Evolutionary conservation across 2,113 vertebrate genomes (phyloP).

Genomic region (Nothocercus julius): DNA sequence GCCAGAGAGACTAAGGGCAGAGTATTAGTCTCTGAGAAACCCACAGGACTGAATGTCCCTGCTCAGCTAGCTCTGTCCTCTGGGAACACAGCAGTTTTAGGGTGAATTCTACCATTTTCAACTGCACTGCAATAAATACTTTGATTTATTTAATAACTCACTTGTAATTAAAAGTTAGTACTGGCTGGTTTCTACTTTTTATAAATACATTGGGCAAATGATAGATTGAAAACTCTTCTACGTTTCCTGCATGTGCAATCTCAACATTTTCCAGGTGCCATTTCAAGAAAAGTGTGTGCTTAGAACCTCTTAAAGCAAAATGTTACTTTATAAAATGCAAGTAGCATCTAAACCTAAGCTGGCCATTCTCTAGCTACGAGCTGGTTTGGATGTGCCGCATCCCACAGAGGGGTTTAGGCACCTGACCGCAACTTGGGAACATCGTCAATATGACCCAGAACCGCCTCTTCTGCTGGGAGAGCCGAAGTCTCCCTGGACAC

Average conservation of each 20-base stretch:
- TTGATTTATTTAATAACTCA: slow-evolving; percentile 53
- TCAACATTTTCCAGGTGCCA: neutral
- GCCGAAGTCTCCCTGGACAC: neutral
- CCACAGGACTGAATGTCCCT: neutral
- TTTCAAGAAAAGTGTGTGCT: neutral
- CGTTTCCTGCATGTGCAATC: neutral
- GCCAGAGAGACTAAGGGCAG: neutral
- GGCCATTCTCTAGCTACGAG: neutral
- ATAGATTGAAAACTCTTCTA: slow-evolving; percentile 15
- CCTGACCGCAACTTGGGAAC: neutral
- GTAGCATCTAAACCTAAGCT: neutral
- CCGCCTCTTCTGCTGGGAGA: neutral
- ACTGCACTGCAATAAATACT: slow-evolving; percentile 12
- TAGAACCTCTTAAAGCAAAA: neutral
- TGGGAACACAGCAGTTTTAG: slow-evolving; percentile 48
- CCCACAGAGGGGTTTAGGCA: neutral
- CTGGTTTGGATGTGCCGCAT: neutral
- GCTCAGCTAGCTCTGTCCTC: slow-evolving; percentile 47
- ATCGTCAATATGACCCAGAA: fast-evolving
- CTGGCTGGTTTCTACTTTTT: slow-evolving; percentile 39
- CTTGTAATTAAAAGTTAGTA: slow-evolving; percentile 69
- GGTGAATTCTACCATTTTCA: slow-evolving; percentile 59
- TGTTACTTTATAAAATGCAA: neutral
- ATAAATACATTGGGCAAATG: neutral
- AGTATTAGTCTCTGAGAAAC: neutral